Evolutionary conservation across 2,888 invertebrate species (phyloP), one percentile per base, ranked within the genome.

Genomic region (Pheosia tremula): DNA sequence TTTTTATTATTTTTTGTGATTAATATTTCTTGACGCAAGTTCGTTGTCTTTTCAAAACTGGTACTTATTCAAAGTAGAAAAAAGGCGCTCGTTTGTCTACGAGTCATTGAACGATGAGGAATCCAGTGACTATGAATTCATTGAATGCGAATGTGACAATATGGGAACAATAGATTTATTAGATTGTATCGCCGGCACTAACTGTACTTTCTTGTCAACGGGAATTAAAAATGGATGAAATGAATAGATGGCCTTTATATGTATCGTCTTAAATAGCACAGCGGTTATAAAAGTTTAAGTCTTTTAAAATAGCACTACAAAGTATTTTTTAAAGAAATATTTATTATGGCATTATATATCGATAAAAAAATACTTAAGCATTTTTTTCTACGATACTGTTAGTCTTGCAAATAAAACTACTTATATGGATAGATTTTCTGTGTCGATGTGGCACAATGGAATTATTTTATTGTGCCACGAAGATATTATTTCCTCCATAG

Each of bases 81-180:
- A 72, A 69, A 56, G 36, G 10, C 4, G 8, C 41, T 36, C 37
- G n/a, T 55, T 64, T 58, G 59, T 13, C 11, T 38, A 61, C 63
- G 70, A 67, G 55, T 53, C 56, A 67, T 64, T 72, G 61, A 63
- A 64, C 49, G 62, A 45, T 39, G 62, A 66, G 62, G 57, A 66
- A 62, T 57, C 56, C 56, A 56, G 49, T 74, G 72, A 74, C 60
- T 74, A 62, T 24, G 24, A 72, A 57, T 57, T 49, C 49, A 57
- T 63, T 66, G 60, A 58, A 67, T 65, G 43, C 50, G 55, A 62
- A 70, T 69, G 64, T 64, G 61, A 63, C 59, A 59, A 58, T 56
- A 62, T 57, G 13, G 43, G 53, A 53, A 71, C 68, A 68, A 71
- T 74, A 68, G 74, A 68, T 64, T 74, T 71, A 71, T 65, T 65